These are phyloP conservation scores for Eupithecia vulgata DNA, from an alignment of 2,888 invertebrate genomes.

Conservation along the genomic window DNA sequence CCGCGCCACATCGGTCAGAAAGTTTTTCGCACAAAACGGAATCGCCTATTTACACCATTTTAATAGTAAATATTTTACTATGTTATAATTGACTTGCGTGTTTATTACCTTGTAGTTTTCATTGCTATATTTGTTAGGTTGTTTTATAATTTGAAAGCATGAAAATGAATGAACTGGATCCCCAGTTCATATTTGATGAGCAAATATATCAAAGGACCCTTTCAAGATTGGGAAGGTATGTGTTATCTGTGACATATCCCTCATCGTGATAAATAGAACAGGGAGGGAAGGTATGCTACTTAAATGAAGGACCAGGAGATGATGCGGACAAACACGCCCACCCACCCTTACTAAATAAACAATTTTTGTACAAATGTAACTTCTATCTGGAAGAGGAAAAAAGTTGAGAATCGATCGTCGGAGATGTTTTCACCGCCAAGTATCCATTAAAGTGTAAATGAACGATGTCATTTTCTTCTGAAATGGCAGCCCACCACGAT, in stretches of 20 bases:
- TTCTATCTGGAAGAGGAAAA: conserved; percentile 21
- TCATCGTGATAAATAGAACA: conserved; percentile 26
- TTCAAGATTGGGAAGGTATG: conserved; percentile 15
- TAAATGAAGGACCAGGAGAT: conserved; percentile 22
- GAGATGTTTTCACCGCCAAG: conserved; percentile 33
- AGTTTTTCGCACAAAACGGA: background rate
- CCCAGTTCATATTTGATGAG: conserved; percentile 11
- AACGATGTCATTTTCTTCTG: conserved; percentile 34
- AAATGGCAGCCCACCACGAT: conserved; percentile 27
- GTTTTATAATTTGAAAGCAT: background rate
- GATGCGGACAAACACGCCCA: conserved; percentile 18
- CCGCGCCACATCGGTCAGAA: too few relatives aligned
- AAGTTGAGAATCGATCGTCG: conserved; percentile 29
- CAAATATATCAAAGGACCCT: conserved; percentile 10
- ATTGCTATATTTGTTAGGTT: background rate
- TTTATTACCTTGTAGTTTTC: background rate
- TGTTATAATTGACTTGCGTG: background rate
- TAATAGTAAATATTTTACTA: background rate
- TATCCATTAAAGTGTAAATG: conserved; percentile 39
- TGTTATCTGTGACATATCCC: conserved; percentile 22
- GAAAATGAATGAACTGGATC: background rate
- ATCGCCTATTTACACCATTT: background rate
- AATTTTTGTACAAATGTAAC: conserved; percentile 23
- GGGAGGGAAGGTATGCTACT: conserved; percentile 17
- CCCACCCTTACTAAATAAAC: conserved; percentile 25